Percentiles rank a stretch among this genome's conserved stretches.
phyloP scores from a whole-genome alignment of 1,140 invertebrate genomes.

The Polyergus mexicanus region DNA sequence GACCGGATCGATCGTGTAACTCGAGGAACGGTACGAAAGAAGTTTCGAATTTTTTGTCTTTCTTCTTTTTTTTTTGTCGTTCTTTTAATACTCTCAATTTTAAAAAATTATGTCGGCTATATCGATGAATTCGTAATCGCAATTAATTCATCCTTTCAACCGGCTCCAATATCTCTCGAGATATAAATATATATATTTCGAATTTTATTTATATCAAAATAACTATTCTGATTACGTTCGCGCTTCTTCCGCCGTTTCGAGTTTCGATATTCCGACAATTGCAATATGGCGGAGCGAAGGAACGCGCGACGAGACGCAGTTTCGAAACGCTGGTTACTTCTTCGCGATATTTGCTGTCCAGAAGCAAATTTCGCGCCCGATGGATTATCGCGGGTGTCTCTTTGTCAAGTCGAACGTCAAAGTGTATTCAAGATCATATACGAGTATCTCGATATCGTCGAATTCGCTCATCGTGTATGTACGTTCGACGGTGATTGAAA shows the following conservation, averaged over 20 bases:
- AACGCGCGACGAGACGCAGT: no score
- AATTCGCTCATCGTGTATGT: background rate
- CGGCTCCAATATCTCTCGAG: background rate
- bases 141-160: background rate
- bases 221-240: no score
- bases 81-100: background rate
- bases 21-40: background rate
- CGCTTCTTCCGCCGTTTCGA: background rate
- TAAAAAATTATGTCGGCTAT: background rate
- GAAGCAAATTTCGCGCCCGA: background rate
- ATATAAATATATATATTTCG: background rate
- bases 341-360: background rate
- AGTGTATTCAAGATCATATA: background rate
- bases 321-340: background rate
- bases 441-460: background rate
- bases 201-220: background rate
- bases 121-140: background rate
- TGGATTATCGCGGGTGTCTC: constrained; percentile 5
- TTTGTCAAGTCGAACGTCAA: background rate
- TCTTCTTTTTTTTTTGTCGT: background rate
- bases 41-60: background rate
- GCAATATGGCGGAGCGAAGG: background rate
- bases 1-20: background rate
- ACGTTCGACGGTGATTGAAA: no score
- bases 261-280: background rate